Evolutionary conservation across 2,888 invertebrate genomes (phyloP).

Genomic region (Hemithea aestivaria): DNA sequence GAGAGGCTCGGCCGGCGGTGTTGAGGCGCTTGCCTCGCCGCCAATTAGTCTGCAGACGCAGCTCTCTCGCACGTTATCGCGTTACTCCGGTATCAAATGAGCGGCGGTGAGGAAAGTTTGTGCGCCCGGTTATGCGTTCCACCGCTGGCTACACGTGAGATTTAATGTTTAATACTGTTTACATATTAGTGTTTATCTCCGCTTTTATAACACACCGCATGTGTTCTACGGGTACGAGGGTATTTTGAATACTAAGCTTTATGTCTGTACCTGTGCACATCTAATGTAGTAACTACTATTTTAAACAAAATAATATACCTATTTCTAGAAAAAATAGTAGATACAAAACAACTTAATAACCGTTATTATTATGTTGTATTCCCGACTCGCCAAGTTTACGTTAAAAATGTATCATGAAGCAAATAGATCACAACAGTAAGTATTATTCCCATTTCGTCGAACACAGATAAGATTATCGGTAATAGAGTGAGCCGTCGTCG

Average conservation of each 20-base stretch:
- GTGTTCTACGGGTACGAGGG: no score
- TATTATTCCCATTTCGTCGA: background rate
- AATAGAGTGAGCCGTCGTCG: constrained; percentile 13
- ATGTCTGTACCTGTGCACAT: no score
- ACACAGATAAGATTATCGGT: constrained; percentile 19
- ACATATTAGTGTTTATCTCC: background rate
- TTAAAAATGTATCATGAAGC: no score
- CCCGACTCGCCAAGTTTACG: no score
- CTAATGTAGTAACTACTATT: no score
- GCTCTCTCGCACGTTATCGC: constrained; percentile 1
- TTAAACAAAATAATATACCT: no score
- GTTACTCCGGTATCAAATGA: constrained; percentile 5
- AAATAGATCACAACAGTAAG: background rate
- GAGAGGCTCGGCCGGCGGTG: background rate
- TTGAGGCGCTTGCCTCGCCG: background rate
- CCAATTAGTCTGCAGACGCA: background rate
- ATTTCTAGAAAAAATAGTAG: no score
- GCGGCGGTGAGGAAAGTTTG: constrained; percentile 9
- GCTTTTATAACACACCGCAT: no score
- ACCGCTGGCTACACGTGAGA: background rate
- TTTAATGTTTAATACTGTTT: constrained; percentile 2
- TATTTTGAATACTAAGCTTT: no score
- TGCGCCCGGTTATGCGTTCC: constrained; percentile 3
- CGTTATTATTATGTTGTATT: no score
- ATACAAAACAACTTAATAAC: no score